These are phyloP conservation scores for Oncorhynchus kisutch DNA, from an alignment of 2,113 vertebrate species.

Conservation along the genomic window DNA sequence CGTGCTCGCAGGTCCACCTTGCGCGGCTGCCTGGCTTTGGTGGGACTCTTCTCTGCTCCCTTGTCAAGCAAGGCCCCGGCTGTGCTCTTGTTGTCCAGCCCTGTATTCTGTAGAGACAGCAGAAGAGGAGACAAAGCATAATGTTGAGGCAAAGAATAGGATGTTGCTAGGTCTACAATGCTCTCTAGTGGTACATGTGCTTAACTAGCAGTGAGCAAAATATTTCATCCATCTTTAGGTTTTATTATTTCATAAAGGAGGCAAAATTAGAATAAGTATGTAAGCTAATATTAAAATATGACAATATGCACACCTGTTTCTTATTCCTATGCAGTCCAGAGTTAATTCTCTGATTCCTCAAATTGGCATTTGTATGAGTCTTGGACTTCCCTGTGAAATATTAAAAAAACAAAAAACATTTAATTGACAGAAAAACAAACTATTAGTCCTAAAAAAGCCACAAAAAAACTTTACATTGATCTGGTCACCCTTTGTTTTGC, in stretches of 20 bases:
- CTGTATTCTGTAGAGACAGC: conserved; percentile 68
- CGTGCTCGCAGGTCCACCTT: conserved; percentile 93
- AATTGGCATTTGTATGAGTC: conserved; percentile 76
- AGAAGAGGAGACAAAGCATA: conserved; percentile 7
- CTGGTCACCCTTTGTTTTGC: neutral
- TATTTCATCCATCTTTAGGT: too few relatives aligned
- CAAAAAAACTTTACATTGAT: neutral
- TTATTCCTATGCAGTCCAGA: conserved; percentile 82
- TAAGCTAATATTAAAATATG: neutral
- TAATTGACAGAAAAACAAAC: too few relatives aligned
- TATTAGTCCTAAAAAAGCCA: neutral
- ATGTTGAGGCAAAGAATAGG: neutral
- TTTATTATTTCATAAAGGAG: neutral
- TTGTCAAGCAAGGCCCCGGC: conserved; percentile 80
- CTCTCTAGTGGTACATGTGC: conserved; percentile 55
- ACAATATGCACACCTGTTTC: conserved; percentile 81
- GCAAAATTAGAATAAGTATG: neutral
- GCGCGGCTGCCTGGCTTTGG: conserved; percentile 86
- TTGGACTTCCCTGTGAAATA: conserved; percentile 84
- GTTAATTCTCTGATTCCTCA: conserved; percentile 77
- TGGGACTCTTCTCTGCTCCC: conserved; percentile 91
- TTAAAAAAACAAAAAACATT: neutral
- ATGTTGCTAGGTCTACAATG: conserved; percentile 40
- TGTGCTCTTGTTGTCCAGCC: conserved; percentile 80
- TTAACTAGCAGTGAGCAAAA: neutral